Conservation (phyloP, 1,140 invertebrate genomes). For the Parapsyche elsis region DNA sequence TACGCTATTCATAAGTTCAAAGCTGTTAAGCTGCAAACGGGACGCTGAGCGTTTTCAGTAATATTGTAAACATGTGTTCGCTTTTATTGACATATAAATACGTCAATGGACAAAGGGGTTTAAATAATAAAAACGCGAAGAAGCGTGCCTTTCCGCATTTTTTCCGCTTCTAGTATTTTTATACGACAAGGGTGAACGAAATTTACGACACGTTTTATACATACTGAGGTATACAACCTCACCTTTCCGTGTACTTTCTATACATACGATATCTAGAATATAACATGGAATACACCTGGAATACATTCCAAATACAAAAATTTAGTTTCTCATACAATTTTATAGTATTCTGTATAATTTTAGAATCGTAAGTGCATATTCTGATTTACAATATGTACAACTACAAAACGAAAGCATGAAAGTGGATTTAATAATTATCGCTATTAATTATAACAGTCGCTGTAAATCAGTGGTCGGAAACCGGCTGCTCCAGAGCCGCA, state of each 20-base stretch:
- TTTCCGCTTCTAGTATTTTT: neutral
- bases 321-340: neutral
- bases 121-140: conserved; percentile 43
- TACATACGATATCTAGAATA: too few relatives aligned
- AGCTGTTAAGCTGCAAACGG: conserved; percentile 7
- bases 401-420: too few relatives aligned
- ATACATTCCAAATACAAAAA: too few relatives aligned
- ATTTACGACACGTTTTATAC: neutral
- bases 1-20: conserved; percentile 38
- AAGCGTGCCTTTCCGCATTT: neutral
- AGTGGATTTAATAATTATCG: too few relatives aligned
- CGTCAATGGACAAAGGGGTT: conserved; percentile 35
- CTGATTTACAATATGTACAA: too few relatives aligned
- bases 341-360: too few relatives aligned
- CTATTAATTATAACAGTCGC: too few relatives aligned
- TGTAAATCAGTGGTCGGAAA: too few relatives aligned
- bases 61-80: conserved; percentile 39
- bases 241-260: neutral
- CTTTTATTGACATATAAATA: conserved; percentile 48
- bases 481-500: too few relatives aligned
- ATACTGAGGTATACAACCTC: neutral
- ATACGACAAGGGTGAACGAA: neutral
- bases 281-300: too few relatives aligned
- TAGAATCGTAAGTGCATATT: too few relatives aligned
- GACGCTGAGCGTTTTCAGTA: neutral